A percentile compares a stretch with the other conserved stretches of the same genome.
Conservation (phyloP, 2,888 invertebrate species). For the Chloroclystis v-ata region DNA sequence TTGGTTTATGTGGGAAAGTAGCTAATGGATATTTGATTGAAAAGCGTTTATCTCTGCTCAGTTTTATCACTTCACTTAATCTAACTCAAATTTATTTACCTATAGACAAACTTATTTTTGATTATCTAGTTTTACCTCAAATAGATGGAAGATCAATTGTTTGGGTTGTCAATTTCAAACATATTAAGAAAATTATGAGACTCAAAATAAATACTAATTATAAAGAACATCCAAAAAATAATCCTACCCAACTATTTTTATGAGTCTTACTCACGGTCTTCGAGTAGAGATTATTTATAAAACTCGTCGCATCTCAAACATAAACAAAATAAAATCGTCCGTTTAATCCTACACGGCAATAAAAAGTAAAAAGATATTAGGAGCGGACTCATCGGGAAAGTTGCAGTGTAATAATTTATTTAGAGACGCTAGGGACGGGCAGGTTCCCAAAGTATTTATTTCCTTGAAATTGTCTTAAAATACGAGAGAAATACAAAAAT, state of each 20-base stretch:
- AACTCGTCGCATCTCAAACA: slow-evolving; percentile 20
- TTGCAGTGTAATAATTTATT: slow-evolving; percentile 73
- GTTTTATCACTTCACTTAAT: not conserved
- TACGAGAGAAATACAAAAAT: no score
- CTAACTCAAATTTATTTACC: no score
- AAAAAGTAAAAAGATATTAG: slow-evolving; percentile 73
- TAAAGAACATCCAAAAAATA: not conserved
- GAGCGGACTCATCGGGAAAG: slow-evolving; percentile 68
- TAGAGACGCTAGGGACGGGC: slow-evolving; percentile 37
- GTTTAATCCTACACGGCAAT: slow-evolving; percentile 56
- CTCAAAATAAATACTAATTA: not conserved
- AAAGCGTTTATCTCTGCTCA: slow-evolving; percentile 9
- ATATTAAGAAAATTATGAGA: no score
- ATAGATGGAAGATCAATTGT: no score
- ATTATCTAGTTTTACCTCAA: no score
- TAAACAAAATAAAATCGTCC: slow-evolving; percentile 42
- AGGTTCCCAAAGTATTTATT: not conserved
- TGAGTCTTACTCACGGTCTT: slow-evolving; percentile 1
- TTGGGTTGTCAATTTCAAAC: no score
- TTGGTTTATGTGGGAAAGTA: slow-evolving; percentile 19
- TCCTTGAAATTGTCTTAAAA: no score
- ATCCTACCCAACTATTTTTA: slow-evolving; percentile 5
- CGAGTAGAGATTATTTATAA: slow-evolving; percentile 16
- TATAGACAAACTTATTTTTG: no score
- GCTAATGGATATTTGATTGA: slow-evolving; percentile 13